These are phyloP conservation scores for Solea solea DNA, from an alignment of 2,113 vertebrate genomes.

Conservation along the genomic window DNA sequence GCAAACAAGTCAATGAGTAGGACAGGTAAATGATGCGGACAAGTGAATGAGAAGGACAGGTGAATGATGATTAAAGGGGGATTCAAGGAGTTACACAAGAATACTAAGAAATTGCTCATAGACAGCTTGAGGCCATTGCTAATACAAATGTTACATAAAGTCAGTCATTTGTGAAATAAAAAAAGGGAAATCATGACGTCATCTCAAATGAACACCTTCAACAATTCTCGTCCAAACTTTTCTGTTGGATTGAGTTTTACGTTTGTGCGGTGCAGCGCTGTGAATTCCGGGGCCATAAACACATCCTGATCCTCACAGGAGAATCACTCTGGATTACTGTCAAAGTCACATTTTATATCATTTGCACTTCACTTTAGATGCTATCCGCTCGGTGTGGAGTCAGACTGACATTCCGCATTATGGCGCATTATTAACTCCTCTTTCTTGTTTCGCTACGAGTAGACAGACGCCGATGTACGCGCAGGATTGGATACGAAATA, in stretches of 20 bases:
- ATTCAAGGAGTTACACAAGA: background rate
- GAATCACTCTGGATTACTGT: conserved; percentile 67
- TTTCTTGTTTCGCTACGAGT: conserved; percentile 36
- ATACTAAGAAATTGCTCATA: background rate
- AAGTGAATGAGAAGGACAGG: no score
- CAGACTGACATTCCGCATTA: conserved; percentile 60
- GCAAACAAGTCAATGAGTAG: no score
- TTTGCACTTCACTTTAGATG: conserved; percentile 59
- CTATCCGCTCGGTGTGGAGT: conserved; percentile 34
- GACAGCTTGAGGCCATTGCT: background rate
- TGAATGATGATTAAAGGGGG: background rate
- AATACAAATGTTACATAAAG: background rate
- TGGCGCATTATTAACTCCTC: conserved; percentile 33
- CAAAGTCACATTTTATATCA: conserved; percentile 64
- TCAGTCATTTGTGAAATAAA: background rate
- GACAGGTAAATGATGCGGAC: no score
- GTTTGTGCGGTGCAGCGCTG: conserved; percentile 1
- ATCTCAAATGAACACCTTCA: conserved; percentile 20
- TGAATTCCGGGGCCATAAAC: conserved; percentile 43
- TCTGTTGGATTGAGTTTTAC: conserved; percentile 60
- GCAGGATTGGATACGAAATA: conserved; percentile 56
- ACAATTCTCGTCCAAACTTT: conserved; percentile 60
- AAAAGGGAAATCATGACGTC: background rate
- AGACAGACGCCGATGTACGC: conserved; percentile 43
- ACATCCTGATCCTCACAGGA: conserved; percentile 58